These are phyloP conservation scores for Neogale vison DNA, from an alignment of 2,113 vertebrate genomes.

Conservation along the genomic window DNA sequence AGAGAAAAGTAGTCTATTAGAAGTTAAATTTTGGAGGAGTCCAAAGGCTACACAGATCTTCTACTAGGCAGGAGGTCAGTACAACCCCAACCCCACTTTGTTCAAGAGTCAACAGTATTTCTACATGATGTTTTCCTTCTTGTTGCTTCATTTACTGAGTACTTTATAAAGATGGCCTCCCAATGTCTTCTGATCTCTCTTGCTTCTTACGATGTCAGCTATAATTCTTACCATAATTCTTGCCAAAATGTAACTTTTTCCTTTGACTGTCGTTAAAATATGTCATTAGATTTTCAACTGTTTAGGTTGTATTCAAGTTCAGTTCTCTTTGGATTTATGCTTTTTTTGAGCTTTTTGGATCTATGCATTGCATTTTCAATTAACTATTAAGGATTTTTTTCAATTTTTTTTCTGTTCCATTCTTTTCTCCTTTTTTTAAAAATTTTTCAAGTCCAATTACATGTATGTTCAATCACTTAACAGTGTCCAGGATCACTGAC, in stretches of 20 bases:
- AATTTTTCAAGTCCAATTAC: neutral
- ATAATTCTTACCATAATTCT: neutral
- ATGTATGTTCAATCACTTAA: neutral
- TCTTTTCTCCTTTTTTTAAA: neutral
- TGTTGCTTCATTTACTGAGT: neutral
- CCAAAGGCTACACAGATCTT: neutral
- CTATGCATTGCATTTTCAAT: neutral
- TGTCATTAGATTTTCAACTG: neutral
- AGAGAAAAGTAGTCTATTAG: neutral
- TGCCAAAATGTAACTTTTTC: neutral
- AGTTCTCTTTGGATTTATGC: neutral
- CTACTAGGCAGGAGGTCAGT: neutral
- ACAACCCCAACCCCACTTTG: neutral
- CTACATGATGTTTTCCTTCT: neutral
- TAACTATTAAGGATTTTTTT: no score
- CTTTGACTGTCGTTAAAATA: neutral
- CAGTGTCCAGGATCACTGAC: neutral
- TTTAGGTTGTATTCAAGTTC: neutral
- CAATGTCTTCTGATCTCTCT: neutral
- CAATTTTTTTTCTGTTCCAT: neutral
- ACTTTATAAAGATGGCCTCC: neutral
- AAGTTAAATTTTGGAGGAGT: neutral
- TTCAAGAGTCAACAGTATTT: neutral
- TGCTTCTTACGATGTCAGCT: neutral
- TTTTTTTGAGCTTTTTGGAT: neutral